These are phyloP conservation scores for Calonectris borealis DNA, from an alignment of 2,113 vertebrate species.

Conservation along the genomic window DNA sequence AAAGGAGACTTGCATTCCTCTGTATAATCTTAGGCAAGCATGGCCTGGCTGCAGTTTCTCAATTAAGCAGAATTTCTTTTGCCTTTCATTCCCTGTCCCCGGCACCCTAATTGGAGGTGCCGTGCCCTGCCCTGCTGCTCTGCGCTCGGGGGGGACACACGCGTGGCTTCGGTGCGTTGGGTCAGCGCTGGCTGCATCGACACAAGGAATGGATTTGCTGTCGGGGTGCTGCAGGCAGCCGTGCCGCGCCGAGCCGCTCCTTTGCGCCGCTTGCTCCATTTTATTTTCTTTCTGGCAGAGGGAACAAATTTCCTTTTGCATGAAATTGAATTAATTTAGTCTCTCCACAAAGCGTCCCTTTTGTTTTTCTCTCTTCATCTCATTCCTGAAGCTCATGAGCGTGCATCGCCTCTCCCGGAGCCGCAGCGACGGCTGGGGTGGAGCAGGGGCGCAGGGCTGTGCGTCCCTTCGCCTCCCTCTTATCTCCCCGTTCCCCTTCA, in stretches of 20 bases:
- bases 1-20: slow-evolving; percentile 46
- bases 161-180: background rate
- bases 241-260: background rate
- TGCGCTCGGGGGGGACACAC: background rate
- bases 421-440: fast-evolving
- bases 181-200: background rate
- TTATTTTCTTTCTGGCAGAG: background rate
- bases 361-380: background rate
- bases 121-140: background rate
- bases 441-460: background rate
- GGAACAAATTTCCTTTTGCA: background rate
- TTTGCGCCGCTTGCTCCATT: background rate
- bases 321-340: background rate
- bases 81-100: background rate
- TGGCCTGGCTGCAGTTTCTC: slow-evolving; percentile 17
- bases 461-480: background rate
- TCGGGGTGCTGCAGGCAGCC: background rate
- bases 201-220: fast-evolving
- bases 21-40: background rate
- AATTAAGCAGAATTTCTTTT: slow-evolving; percentile 36
- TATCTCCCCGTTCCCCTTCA: background rate
- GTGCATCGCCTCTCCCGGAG: background rate
- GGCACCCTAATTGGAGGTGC: background rate
- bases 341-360: background rate
- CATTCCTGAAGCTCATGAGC: background rate